phyloP scores from a whole-genome alignment of 2,797 vertebrate species.

The Cyprinodon diabolis region DNA sequence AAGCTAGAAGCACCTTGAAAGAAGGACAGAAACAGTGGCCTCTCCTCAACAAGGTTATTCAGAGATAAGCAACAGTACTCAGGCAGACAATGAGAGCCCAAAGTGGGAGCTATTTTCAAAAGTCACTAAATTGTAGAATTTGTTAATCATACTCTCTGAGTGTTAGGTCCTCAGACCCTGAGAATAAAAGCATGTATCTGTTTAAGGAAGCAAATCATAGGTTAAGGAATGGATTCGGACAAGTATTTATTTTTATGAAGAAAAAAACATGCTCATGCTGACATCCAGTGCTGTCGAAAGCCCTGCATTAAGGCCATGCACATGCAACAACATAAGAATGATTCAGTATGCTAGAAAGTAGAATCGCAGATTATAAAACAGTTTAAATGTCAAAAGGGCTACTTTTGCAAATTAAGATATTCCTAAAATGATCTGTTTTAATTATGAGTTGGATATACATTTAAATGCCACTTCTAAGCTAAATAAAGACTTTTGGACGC shows the following conservation, averaged over 20 bases:
- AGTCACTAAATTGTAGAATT: conserved; percentile 66
- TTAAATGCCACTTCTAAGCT: conserved; percentile 14
- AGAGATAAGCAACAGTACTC: conserved; percentile 77
- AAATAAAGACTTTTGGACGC: conserved; percentile 57
- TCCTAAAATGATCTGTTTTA: conserved; percentile 4
- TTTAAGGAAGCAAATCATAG: conserved; percentile 44
- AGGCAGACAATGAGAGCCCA: conserved; percentile 68
- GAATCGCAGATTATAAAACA: conserved; percentile 16
- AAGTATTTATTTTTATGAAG: conserved; percentile 27
- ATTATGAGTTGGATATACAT: conserved; percentile 10
- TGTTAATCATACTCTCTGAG: conserved; percentile 57
- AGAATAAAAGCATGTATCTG: conserved; percentile 37
- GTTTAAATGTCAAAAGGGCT: conserved; percentile 22
- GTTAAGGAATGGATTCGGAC: conserved; percentile 35
- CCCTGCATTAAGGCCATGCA: conserved; percentile 26
- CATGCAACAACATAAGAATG: conserved; percentile 17
- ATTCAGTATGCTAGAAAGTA: conserved; percentile 10
- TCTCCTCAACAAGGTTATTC: conserved; percentile 80
- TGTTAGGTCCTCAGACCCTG: conserved; percentile 35
- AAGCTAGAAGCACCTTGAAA: conserved; percentile 72
- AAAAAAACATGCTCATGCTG: conserved; percentile 30
- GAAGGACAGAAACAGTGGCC: conserved; percentile 70
- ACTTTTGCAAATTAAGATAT: conserved; percentile 13
- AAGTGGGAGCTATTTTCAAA: conserved; percentile 66
- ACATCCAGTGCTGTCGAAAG: conserved; percentile 16